Conservation (phyloP, 2,797 vertebrate species). For the Intellagama lesueurii region DNA sequence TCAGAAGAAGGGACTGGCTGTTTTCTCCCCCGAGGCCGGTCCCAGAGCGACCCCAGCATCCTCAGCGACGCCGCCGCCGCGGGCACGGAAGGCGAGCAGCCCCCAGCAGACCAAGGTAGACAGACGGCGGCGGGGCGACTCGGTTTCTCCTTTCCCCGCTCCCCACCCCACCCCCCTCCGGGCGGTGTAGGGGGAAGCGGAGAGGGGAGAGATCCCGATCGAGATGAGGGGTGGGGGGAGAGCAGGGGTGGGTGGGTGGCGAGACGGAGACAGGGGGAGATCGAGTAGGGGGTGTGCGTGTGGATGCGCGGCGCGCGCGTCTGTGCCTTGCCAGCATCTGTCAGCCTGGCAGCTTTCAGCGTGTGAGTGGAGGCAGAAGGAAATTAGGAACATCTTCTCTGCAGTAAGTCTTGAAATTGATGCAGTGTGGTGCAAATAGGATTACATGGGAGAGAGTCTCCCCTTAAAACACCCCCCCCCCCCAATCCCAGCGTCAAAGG, state of each 20-base stretch:
- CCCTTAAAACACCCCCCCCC: neutral
- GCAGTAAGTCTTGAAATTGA: neutral
- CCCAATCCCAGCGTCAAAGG: no score
- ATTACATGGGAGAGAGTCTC: neutral
- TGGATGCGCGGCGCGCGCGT: neutral
- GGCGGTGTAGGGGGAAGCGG: neutral
- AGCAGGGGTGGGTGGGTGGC: neutral
- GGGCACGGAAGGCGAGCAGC: constrained; percentile 80
- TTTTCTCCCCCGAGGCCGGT: constrained; percentile 89
- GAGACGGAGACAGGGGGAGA: neutral
- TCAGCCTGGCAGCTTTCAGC: neutral
- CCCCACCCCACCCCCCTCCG: neutral
- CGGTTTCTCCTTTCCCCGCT: no score
- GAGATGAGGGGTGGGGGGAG: neutral
- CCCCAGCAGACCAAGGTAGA: constrained; percentile 82
- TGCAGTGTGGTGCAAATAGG: constrained; percentile 8
- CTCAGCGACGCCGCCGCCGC: constrained; percentile 85
- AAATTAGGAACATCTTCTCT: constrained; percentile 5
- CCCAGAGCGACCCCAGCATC: constrained; percentile 96
- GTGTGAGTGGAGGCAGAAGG: neutral
- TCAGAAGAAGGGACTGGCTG: constrained; percentile 85
- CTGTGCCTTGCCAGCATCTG: neutral
- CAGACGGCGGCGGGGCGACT: neutral
- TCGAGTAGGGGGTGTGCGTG: neutral
- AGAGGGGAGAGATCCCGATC: neutral